Evolutionary conservation across 37 sponge, comb jelly and placozoan species (phyloP), one percentile per base, ranked within the genome.

Genomic region (Haliclona indistincta): DNA sequence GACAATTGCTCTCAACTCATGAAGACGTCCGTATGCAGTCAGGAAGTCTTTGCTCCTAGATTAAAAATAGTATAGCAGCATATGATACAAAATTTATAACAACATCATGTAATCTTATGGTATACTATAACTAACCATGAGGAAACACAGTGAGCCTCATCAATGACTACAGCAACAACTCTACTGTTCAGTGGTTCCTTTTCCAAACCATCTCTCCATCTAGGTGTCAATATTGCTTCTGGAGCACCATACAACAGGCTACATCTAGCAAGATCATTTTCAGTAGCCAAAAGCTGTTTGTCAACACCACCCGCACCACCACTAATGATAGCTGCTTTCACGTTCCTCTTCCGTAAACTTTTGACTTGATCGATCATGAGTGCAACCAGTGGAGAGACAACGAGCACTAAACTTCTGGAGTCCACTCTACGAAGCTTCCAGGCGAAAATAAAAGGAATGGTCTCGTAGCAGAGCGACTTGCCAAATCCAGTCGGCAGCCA

Each of bases 1-100:
- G 17, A 84, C 78, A 54, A 84, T 62, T 33, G 78, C 85, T 30
- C 85, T 28, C 10, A 83, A 19, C 47, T 83, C 76, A 54, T 63
- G 56, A 43, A 83, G n/a, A 17, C 33, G 55, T n/a, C 85, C 85
- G 60, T 70, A 84, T 4, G 71, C 29, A 33, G 78, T 68, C 38
- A 70, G 70, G 68, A 84, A 77, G 20, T 84, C 85, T 26, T 70
- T n/a, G 38, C 78, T 70, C 85, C 85, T 77, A 49, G 28, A 63
- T 22, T 33, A 66, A 10, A 60, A 22, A 60, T 26, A 60, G 8
- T 10, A 29, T 47, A 47, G 30, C 26, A 60, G 7, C 17, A 29
- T 60, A 10, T 49, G 52, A 49, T 17, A 22, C 26, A 60, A 60
- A 10, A 11, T 10, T 22, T 47, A 47, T 8, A 8, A 47, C 13